Evolutionary conservation across 2,888 invertebrate genomes (phyloP).

Genomic region (Pediacus dermestoides): DNA sequence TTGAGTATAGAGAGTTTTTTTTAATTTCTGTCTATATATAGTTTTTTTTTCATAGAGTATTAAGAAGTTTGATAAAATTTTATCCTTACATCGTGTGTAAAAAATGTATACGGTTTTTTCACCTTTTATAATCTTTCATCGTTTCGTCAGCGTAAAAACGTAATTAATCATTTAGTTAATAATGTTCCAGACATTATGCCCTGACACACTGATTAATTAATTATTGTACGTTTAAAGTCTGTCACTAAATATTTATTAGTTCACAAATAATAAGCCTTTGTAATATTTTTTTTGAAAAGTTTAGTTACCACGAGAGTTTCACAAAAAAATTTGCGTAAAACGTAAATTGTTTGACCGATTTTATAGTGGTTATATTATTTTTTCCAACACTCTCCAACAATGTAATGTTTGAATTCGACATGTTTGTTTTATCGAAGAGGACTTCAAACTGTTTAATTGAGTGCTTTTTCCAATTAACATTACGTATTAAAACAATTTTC

Average conservation of each 20-base stretch:
- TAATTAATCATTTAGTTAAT: conserved; percentile 13
- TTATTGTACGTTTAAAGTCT: neutral
- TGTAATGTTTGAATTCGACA: neutral
- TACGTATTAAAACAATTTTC: conserved; percentile 3
- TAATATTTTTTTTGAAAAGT: too few relatives aligned
- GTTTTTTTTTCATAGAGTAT: too few relatives aligned
- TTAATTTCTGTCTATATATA: too few relatives aligned
- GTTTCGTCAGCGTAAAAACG: conserved; percentile 9
- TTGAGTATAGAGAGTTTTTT: too few relatives aligned
- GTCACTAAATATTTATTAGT: conserved; percentile 8
- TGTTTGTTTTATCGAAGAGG: conserved; percentile 2
- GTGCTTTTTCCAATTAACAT: neutral
- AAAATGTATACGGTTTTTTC: conserved; percentile 11
- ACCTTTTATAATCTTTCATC: conserved; percentile 13
- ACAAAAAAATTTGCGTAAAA: too few relatives aligned
- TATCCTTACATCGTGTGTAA: too few relatives aligned
- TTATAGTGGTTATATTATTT: conserved; percentile 1
- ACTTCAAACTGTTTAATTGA: conserved; percentile 2
- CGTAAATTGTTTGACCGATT: neutral
- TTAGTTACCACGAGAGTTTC: too few relatives aligned
- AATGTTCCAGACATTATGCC: conserved; percentile 11
- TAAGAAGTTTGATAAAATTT: too few relatives aligned
- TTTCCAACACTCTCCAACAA: neutral
- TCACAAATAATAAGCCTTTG: too few relatives aligned
- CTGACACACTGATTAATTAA: conserved; percentile 10